Evolutionary conservation across 2,888 invertebrate genomes (phyloP).

Genomic region (Macaria liturata): DNA sequence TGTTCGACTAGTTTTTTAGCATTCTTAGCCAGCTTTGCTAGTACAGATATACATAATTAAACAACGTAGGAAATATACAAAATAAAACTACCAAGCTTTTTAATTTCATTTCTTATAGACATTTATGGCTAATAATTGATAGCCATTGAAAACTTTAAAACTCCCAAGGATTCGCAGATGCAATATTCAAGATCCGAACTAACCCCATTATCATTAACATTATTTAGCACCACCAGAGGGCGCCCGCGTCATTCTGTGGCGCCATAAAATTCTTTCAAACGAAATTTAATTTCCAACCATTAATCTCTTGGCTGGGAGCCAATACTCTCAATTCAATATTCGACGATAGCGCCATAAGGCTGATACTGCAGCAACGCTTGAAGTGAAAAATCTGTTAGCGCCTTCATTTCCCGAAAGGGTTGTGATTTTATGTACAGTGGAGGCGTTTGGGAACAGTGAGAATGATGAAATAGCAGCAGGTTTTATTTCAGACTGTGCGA

Average conservation of each 20-base stretch:
- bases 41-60: no score
- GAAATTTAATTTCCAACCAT: constrained; percentile 41
- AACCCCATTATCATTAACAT: constrained; percentile 22
- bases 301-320: constrained; percentile 43
- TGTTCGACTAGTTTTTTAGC: no score
- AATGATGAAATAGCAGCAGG: no score
- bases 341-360: constrained; percentile 29
- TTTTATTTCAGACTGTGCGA: no score
- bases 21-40: no score
- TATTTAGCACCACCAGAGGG: constrained; percentile 1
- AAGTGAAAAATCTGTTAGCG: constrained; percentile 20
- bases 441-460: neutral
- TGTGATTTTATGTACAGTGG: constrained; percentile 4
- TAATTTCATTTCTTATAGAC: no score
- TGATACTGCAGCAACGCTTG: constrained; percentile 24
- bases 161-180: no score
- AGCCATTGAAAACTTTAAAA: no score
- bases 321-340: constrained; percentile 38
- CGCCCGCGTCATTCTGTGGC: constrained; percentile 22
- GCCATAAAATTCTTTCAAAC: constrained; percentile 30
- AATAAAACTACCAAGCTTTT: no score
- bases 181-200: constrained; percentile 28
- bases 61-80: no score
- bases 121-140: no score
- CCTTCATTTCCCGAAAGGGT: constrained; percentile 17